Conservation (phyloP, 1,140 invertebrate genomes). For the Drosophila bipectinata region DNA sequence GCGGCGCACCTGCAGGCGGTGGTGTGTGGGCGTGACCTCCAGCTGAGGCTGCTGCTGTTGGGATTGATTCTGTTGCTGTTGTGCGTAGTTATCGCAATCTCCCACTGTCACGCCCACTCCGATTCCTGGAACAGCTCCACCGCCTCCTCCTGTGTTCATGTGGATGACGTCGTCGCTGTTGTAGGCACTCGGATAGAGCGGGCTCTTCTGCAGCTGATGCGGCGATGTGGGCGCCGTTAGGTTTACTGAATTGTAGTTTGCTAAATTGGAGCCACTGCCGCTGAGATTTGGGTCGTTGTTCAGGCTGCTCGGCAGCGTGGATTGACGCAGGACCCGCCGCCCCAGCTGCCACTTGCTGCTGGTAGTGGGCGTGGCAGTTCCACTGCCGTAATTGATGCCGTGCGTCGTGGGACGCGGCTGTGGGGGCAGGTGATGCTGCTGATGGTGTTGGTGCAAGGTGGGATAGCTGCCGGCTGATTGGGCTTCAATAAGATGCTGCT, state of each 20-base stretch:
- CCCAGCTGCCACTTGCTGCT: slow-evolving; percentile 77
- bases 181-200: slow-evolving; percentile 80
- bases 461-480: slow-evolving; percentile 80
- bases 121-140: background rate
- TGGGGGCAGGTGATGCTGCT: slow-evolving; percentile 55
- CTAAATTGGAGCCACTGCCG: slow-evolving; percentile 73
- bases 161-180: slow-evolving; percentile 82
- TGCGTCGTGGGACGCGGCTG: slow-evolving; percentile 50
- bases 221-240: slow-evolving; percentile 81
- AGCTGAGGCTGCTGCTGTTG: slow-evolving; percentile 57
- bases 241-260: slow-evolving; percentile 77
- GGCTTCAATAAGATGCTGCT: slow-evolving; percentile 72
- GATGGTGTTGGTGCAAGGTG: slow-evolving; percentile 66
- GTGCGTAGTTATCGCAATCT: slow-evolving; percentile 77
- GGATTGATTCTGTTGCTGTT: slow-evolving; percentile 47
- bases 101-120: slow-evolving; percentile 37
- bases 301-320: slow-evolving; percentile 74
- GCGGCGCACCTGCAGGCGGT: slow-evolving; percentile 79
- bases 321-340: slow-evolving; percentile 80
- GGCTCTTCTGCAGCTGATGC: slow-evolving; percentile 77
- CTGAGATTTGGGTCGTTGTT: slow-evolving; percentile 75
- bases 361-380: slow-evolving; percentile 73
- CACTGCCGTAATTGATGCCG: slow-evolving; percentile 65
- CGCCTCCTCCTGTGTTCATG: slow-evolving; percentile 57
- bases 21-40: slow-evolving; percentile 65